Conservation (phyloP, 2,113 vertebrate genomes). For the Psilopogon haemacephalus region DNA sequence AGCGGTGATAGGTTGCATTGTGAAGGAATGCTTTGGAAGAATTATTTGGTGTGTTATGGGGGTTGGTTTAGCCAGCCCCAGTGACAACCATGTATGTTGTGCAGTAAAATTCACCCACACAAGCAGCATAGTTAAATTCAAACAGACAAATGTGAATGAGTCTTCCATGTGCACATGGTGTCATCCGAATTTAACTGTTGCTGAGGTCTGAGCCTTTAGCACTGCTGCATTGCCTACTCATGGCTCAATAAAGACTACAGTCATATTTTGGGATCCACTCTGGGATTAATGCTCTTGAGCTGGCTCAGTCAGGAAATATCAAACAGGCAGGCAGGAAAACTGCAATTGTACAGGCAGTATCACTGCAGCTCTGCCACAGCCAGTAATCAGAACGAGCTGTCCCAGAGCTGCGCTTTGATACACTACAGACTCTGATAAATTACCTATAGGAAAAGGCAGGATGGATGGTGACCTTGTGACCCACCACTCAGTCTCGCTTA, state of each 20-base stretch:
- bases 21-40: neutral
- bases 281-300: neutral
- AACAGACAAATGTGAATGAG: neutral
- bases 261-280: neutral
- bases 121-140: neutral
- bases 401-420: neutral
- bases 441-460: neutral
- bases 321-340: neutral
- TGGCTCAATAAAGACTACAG: neutral
- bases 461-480: neutral
- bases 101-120: neutral
- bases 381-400: neutral
- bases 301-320: neutral
- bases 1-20: neutral
- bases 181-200: no score
- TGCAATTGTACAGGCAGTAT: neutral
- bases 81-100: accelerated
- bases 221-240: neutral
- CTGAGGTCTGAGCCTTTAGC: neutral
- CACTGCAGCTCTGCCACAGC: neutral
- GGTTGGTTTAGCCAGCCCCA: neutral
- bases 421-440: slow-evolving; percentile 1
- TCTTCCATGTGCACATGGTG: accelerated
- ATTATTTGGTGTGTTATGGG: neutral
- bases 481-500: neutral